Conservation (phyloP, 2,888 invertebrate genomes). For the Xestia ashworthii region DNA sequence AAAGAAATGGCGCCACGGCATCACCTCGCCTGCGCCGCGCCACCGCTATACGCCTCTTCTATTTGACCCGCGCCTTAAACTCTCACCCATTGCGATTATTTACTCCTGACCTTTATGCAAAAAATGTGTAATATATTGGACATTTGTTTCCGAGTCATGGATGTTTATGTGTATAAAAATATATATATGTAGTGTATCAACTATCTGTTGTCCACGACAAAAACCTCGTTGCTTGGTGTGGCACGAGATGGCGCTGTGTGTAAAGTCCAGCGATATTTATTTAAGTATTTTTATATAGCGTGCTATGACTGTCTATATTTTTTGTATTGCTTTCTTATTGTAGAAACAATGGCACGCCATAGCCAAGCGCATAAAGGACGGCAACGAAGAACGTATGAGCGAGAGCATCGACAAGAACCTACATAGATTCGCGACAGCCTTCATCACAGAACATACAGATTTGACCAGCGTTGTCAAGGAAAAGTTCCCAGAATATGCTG, state of each 20-base stretch:
- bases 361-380: constrained; percentile 83
- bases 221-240: too few relatives aligned
- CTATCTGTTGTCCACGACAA: too few relatives aligned
- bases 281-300: neutral
- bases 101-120: neutral
- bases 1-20: too few relatives aligned
- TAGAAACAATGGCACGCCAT: constrained; percentile 91
- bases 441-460: constrained; percentile 91
- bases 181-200: too few relatives aligned
- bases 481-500: constrained; percentile 84
- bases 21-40: too few relatives aligned
- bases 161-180: too few relatives aligned
- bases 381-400: constrained; percentile 65
- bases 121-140: neutral
- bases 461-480: constrained; percentile 86
- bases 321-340: neutral
- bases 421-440: constrained; percentile 92
- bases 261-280: too few relatives aligned
- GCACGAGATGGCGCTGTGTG: too few relatives aligned
- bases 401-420: constrained; percentile 68
- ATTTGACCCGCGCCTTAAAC: too few relatives aligned
- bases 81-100: too few relatives aligned
- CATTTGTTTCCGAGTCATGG: too few relatives aligned
- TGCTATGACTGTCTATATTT: neutral
- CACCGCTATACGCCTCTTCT: too few relatives aligned